Base-by-base conservation (phyloP, 2,113 vertebrate species). In the Phocoena phocoena region DNA sequence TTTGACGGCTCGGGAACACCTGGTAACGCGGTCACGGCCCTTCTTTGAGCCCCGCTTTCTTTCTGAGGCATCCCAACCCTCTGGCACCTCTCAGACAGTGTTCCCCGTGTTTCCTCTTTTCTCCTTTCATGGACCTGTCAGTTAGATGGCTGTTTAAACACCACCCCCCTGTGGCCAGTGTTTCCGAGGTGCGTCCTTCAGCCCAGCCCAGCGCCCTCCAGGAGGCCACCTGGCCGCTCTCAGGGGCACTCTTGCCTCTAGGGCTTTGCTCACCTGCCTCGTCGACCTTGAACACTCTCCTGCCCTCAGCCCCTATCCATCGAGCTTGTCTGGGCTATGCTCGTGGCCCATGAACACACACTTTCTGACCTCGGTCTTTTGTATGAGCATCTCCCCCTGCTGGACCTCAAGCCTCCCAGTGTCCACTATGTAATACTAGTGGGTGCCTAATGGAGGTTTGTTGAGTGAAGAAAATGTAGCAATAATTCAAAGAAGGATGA, bases 21-120 rank as follows among this genome's bases (percentile, higher is more conserved):
- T 9, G 0, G 23, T 5, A 0, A 8, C 1, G 5, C 15, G 5
- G 80, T 38, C 80, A 20, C 1, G 0, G 36, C 36, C 25, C 1
- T 14, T 12, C 80, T 20, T 17, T 11, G 15, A 82, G 36, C 15
- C 25, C 25, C 17, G 15, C 55, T 28, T 26, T 31, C 80, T 12
- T 31, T 41, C 36, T 4, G 25, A 31, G 80, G 17, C 23, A 12
- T 25, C n/a, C 67, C n/a, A 53, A 4, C n/a, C 36, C 38, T 41
- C 14, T 0, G 8, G 9, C 2, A 18, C 3, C 73, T 82, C 47
- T 1, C 41, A 9, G 71, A 15, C 11, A 17, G 82, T 2, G 5
- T 20, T 20, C 62, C 58, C 9, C 14, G 2, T 1, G 13, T 11
- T 20, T 21, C 4, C 31, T 60, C 38, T 47, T 41, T 20, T 5